phyloP scores from a whole-genome alignment of 2,797 vertebrate genomes.

The Ciconia nigra region DNA sequence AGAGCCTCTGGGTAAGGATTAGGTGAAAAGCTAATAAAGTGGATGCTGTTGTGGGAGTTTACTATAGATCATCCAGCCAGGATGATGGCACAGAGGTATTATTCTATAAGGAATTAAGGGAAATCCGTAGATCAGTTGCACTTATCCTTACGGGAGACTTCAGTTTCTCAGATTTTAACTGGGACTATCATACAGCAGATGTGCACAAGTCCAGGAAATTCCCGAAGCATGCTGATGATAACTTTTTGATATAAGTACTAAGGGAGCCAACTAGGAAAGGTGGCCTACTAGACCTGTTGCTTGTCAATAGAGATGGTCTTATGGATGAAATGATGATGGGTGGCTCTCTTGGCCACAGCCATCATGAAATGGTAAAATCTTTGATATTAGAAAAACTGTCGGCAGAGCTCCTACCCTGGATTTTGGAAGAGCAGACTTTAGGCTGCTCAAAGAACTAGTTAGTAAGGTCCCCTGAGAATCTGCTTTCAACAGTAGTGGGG shows the following conservation, averaged over 20 bases:
- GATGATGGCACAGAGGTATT: fast-evolving
- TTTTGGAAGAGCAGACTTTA: background rate
- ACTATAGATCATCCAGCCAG: background rate
- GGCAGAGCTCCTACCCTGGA: background rate
- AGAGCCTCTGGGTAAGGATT: background rate
- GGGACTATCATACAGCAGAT: background rate
- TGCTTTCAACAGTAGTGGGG: background rate
- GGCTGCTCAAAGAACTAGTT: background rate
- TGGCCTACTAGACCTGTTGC: background rate
- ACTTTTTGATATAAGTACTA: background rate
- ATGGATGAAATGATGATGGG: background rate
- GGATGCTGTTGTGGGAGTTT: background rate
- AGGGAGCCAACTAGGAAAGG: background rate
- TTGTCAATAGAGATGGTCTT: background rate
- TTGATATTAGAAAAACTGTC: background rate
- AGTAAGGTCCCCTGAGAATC: background rate
- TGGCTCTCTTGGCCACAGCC: background rate
- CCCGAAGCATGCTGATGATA: background rate
- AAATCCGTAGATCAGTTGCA: background rate
- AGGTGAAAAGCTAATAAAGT: background rate
- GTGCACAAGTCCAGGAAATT: background rate
- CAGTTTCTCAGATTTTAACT: background rate
- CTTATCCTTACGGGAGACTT: background rate
- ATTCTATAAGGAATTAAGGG: background rate
- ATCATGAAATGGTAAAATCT: background rate